Conservation (phyloP, 1,140 invertebrate genomes). For the Heliothis virescens region DNA sequence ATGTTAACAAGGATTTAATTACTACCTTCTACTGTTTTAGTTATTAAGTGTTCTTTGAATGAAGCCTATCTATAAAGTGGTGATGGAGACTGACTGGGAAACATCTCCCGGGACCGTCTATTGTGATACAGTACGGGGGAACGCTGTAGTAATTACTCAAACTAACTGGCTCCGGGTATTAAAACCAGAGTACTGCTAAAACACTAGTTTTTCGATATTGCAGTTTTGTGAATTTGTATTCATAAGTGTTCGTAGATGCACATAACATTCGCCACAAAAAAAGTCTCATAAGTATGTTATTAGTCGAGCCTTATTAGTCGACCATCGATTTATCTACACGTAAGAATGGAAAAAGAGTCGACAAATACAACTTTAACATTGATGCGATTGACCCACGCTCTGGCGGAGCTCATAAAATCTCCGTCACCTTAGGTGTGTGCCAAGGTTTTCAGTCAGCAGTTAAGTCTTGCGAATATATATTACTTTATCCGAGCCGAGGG, state of each 20-base stretch:
- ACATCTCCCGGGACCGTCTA: slow-evolving; percentile 5
- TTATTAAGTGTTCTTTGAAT: background rate
- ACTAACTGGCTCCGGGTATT: background rate
- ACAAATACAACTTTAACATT: slow-evolving; percentile 20
- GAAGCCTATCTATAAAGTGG: background rate
- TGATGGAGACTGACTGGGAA: slow-evolving; percentile 2
- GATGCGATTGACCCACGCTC: slow-evolving; percentile 35
- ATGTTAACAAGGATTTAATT: background rate
- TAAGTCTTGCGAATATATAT: slow-evolving; percentile 66
- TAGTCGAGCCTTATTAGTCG: background rate
- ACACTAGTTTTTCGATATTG: too few species aligned
- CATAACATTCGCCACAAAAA: background rate
- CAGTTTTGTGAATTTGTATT: background rate
- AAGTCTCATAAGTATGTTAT: background rate
- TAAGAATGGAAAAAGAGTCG: background rate
- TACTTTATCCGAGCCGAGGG: slow-evolving; percentile 72
- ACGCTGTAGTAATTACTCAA: slow-evolving; percentile 17
- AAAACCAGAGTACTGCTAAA: background rate
- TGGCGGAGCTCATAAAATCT: slow-evolving; percentile 48
- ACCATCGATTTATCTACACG: background rate
- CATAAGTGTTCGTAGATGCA: background rate
- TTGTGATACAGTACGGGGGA: slow-evolving; percentile 7
- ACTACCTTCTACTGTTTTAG: background rate
- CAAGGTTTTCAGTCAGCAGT: slow-evolving; percentile 65
- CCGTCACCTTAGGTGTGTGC: slow-evolving; percentile 43